Evolutionary conservation across 2,113 vertebrate genomes (phyloP).

Genomic region (Sitta europaea): DNA sequence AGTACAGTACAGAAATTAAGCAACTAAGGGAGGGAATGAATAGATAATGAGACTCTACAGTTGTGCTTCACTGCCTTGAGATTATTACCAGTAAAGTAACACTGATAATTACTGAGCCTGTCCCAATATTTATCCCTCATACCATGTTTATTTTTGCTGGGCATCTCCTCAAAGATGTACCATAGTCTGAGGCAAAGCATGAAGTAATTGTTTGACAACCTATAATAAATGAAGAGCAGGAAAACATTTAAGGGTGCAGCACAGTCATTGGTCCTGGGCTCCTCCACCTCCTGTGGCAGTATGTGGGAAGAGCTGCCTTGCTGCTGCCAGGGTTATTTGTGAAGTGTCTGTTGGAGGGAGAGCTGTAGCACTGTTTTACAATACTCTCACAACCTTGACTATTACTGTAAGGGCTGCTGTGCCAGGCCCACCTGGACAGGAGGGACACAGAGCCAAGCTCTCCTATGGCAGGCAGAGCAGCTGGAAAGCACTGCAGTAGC

Average conservation of each 20-base stretch:
- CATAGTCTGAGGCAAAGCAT: neutral
- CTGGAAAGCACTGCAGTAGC: neutral
- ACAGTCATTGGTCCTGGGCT: neutral
- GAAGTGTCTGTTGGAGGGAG: neutral
- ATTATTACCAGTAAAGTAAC: neutral
- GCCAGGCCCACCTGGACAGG: neutral
- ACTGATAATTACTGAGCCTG: neutral
- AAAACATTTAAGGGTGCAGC: neutral
- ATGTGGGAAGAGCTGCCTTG: neutral
- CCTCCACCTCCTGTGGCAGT: neutral
- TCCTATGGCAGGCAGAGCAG: neutral
- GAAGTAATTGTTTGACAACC: neutral
- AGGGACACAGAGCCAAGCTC: neutral
- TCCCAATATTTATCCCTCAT: neutral
- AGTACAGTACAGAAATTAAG: neutral
- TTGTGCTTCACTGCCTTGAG: neutral
- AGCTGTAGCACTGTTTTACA: neutral
- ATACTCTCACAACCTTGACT: rapidly evolving
- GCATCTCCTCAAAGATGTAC: neutral
- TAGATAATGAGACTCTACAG: neutral
- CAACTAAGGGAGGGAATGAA: neutral
- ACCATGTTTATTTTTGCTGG: neutral
- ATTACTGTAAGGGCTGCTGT: neutral
- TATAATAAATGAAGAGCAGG: neutral
- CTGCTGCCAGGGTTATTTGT: neutral